phyloP scores from a whole-genome alignment of 1,140 invertebrate species.

The Amyelois transitella region DNA sequence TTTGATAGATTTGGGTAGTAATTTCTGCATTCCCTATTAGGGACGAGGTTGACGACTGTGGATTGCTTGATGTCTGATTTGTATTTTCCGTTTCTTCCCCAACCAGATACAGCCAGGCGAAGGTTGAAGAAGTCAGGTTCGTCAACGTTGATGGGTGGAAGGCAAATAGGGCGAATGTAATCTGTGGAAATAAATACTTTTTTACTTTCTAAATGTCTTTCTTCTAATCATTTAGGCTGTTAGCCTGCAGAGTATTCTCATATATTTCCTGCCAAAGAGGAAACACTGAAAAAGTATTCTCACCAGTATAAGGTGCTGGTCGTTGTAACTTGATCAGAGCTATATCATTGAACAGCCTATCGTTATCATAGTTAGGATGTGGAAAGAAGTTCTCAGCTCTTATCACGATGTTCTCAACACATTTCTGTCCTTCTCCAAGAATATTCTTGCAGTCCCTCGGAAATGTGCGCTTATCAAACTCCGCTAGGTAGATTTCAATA shows the following conservation, averaged over 20 bases:
- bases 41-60: slow-evolving; percentile 48
- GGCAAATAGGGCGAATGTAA: slow-evolving; percentile 55
- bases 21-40: slow-evolving; percentile 33
- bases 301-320: slow-evolving; percentile 51
- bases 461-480: slow-evolving; percentile 59
- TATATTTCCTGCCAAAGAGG: too few relatives aligned
- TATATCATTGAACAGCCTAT: slow-evolving; percentile 48
- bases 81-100: slow-evolving; percentile 47
- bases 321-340: slow-evolving; percentile 42
- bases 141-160: slow-evolving; percentile 49
- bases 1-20: slow-evolving; percentile 36
- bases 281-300: too few relatives aligned
- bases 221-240: too few relatives aligned
- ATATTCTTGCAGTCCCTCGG: slow-evolving; percentile 47
- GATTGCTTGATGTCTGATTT: slow-evolving; percentile 48
- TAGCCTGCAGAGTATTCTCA: too few relatives aligned
- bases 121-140: slow-evolving; percentile 39
- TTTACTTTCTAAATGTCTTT: too few relatives aligned
- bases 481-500: slow-evolving; percentile 48
- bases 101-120: slow-evolving; percentile 49
- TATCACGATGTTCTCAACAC: slow-evolving; percentile 48
- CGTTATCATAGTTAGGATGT: slow-evolving; percentile 44
- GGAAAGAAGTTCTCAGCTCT: slow-evolving; percentile 32
- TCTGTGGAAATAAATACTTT: slow-evolving; percentile 36
- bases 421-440: slow-evolving; percentile 26